Percentiles rank a stretch among this genome's conserved stretches.
Evolutionary conservation across 2,113 vertebrate genomes (phyloP).

Genomic region (Oophaga pumilio): DNA sequence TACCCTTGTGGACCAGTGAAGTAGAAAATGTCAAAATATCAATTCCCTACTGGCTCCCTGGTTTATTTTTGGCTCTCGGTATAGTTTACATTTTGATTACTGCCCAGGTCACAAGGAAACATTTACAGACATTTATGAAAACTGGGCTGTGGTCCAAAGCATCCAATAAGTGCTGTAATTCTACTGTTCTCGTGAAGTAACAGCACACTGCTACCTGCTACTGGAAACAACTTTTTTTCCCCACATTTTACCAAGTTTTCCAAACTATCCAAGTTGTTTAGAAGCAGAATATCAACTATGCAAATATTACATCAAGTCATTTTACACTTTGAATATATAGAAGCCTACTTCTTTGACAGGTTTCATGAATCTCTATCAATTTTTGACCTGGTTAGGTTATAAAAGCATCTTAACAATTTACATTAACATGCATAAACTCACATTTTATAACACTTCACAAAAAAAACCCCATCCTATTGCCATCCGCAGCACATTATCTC

Average conservation of each 20-base stretch:
- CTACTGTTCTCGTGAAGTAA: background rate
- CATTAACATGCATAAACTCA: conserved; percentile 39
- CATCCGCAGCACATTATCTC: conserved; percentile 47
- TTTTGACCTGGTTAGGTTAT: conserved; percentile 21
- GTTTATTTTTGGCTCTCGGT: background rate
- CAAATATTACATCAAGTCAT: conserved; percentile 7
- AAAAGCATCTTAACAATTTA: conserved; percentile 46
- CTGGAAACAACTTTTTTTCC: background rate
- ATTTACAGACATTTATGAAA: conserved; percentile 5
- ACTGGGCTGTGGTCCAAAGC: background rate
- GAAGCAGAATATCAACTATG: background rate
- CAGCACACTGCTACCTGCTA: background rate
- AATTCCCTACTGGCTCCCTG: background rate
- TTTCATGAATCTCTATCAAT: conserved; percentile 11
- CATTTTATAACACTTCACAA: conserved; percentile 46
- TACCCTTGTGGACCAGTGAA: background rate
- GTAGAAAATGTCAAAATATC: background rate
- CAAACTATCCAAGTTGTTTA: background rate
- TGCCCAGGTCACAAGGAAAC: conserved; percentile 4
- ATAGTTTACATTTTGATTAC: background rate
- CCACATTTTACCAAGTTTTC: background rate
- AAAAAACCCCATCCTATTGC: background rate
- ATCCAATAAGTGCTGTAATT: background rate
- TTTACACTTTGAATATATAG: conserved; percentile 9
- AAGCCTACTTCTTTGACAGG: background rate